Evolutionary conservation across 2,888 invertebrate species (phyloP).

Genomic region (Lasioglossum vierecki): DNA sequence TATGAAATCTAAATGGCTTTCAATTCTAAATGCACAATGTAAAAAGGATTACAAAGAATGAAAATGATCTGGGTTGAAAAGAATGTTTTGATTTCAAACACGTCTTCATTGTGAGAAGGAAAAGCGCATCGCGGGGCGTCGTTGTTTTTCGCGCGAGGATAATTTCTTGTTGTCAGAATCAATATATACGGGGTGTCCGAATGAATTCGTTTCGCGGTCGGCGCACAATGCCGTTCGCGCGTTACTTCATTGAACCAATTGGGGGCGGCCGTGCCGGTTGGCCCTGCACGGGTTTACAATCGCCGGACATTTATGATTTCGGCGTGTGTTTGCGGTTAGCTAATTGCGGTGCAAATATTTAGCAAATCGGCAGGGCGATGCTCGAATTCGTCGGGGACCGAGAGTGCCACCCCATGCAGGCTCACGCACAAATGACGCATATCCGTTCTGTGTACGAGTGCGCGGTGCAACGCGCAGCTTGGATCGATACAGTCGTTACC

Average conservation of each 20-base stretch:
- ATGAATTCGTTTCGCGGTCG: not conserved
- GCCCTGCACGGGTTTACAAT: not conserved
- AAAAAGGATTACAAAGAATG: too few species aligned
- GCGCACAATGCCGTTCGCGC: not conserved
- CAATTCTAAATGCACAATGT: too few species aligned
- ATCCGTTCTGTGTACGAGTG: constrained; percentile 52
- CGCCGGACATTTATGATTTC: not conserved
- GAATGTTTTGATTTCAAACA: too few species aligned
- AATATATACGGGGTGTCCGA: constrained; percentile 3
- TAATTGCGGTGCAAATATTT: constrained; percentile 29
- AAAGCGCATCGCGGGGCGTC: not conserved
- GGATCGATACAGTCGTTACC: constrained; percentile 68
- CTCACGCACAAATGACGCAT: constrained; percentile 48
- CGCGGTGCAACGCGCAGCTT: constrained; percentile 50
- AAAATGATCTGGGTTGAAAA: too few species aligned
- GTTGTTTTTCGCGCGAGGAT: not conserved
- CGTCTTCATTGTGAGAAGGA: not conserved
- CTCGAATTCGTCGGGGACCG: constrained; percentile 1
- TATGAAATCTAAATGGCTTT: too few species aligned
- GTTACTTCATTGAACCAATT: not conserved
- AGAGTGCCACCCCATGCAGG: not conserved
- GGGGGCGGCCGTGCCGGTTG: not conserved
- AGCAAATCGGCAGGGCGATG: not conserved
- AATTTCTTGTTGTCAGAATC: not conserved
- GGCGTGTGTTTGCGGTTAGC: not conserved